Percentiles rank a stretch among this genome's conserved stretches.
phyloP scores from a whole-genome alignment of 2,888 invertebrate genomes.

The Amphimallon solstitiale region DNA sequence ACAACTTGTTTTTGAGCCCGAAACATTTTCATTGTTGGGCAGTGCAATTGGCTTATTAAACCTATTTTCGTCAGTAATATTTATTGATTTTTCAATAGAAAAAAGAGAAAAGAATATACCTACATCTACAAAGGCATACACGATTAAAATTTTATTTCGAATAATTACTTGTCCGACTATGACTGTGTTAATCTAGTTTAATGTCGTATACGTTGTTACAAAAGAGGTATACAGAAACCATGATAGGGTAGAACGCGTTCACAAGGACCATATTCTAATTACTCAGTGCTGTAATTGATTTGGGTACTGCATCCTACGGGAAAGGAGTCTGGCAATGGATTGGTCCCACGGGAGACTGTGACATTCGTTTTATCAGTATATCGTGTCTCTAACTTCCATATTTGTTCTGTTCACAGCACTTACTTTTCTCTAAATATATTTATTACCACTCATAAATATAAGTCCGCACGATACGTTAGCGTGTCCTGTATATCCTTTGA shows the following conservation, averaged over 20 bases:
- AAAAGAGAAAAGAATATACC: too few relatives aligned
- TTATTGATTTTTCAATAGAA: too few relatives aligned
- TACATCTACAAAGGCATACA: not conserved
- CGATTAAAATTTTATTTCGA: not conserved
- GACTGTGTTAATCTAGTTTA: constrained; percentile 22
- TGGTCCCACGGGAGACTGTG: constrained; percentile 49
- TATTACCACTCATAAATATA: constrained; percentile 2
- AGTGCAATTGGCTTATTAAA: too few relatives aligned
- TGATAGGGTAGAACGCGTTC: constrained; percentile 32
- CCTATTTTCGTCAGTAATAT: too few relatives aligned
- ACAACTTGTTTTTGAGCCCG: too few relatives aligned
- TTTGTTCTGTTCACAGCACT: constrained; percentile 44
- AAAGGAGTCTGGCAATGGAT: constrained; percentile 49
- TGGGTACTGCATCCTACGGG: constrained; percentile 50
- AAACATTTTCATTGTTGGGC: too few relatives aligned
- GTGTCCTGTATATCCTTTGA: not conserved
- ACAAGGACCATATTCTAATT: constrained; percentile 50
- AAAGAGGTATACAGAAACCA: constrained; percentile 12
- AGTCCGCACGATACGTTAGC: not conserved
- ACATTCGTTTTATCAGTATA: constrained; percentile 50
- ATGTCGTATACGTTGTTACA: constrained; percentile 15
- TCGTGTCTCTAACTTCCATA: constrained; percentile 44
- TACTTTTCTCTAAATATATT: constrained; percentile 23
- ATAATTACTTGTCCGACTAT: constrained; percentile 14
- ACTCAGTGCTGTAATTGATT: constrained; percentile 53